Base-by-base conservation (phyloP, 2,888 invertebrate genomes). In the Erebia ligea region DNA sequence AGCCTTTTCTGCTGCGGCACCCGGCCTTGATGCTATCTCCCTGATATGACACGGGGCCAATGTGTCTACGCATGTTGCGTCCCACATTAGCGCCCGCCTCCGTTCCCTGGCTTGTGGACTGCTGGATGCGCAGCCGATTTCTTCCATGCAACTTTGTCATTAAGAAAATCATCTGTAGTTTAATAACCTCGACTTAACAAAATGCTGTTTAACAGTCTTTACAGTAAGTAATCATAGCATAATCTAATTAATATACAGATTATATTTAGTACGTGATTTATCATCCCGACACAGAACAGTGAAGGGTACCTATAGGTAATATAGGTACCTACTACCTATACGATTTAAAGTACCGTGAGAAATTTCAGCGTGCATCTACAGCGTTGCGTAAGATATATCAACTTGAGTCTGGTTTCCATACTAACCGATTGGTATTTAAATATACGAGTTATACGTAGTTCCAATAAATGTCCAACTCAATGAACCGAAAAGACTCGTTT, bases 361-460 rank as follows among this genome's bases (percentile, higher is more conserved):
- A 67, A n/a, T 67, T 58, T 45, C 58, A 67, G 58, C 21, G 48
- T 58, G 58, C 58, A 45, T 48, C 57, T 66, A 66, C 45, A 57
- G 45, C 10, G 58, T 67, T 67, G 67, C 67, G 58, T 17, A 67
- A 66, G 45, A 45, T 57, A 45, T 57, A 57, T 48, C 25, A 34
- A 56, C 56, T 65, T 65, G 56, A 57, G 57, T 67, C 56, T 67
- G 57, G 57, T 58, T 58, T 42, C 66, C 11, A 67, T 67, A 58
- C 48, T 45, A 66, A 67, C 25, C 21, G 48, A 57, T 34, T 58
- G n/a, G 15, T 58, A 48, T 67, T 67, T 58, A 48, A 54, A 54
- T 66, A 66, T 45, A 45, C 21, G n/a, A n/a, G 9, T 66, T 65
- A 56, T 50, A 59, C n/a, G 17, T 40, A 59, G 9, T 59, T 59